Percentiles rank a stretch among this genome's conserved stretches.
phyloP scores from a whole-genome alignment of 2,797 vertebrate genomes.

The Melanogrammus aeglefinus region DNA sequence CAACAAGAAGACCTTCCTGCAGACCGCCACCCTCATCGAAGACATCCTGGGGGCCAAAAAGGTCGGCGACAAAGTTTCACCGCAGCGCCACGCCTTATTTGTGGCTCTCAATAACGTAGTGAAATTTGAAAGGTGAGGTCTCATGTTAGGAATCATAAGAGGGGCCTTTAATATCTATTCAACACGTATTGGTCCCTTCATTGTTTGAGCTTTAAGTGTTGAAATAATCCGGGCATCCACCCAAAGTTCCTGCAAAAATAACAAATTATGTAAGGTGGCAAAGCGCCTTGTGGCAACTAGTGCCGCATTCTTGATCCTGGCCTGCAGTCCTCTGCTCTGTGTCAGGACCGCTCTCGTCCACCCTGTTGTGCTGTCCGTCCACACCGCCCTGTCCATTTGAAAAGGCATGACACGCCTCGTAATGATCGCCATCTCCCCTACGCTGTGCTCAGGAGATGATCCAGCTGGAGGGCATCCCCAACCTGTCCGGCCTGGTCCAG shows the following conservation, averaged over 20 bases:
- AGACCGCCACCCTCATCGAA: constrained; percentile 96
- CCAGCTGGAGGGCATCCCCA: constrained; percentile 94
- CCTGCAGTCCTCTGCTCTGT: too few species aligned
- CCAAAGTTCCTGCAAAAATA: not conserved
- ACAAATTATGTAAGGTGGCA: not conserved
- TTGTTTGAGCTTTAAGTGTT: not conserved
- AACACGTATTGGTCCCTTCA: not conserved
- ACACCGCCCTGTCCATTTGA: too few species aligned
- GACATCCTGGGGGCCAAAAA: constrained; percentile 97
- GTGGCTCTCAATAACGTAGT: not conserved
- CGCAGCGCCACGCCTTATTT: not conserved
- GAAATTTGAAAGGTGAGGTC: not conserved
- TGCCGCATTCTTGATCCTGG: too few species aligned
- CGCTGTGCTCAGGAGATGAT: constrained; percentile 86
- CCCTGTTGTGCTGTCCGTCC: too few species aligned
- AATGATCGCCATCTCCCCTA: not conserved
- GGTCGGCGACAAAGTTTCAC: constrained; percentile 66
- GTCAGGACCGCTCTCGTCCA: too few species aligned
- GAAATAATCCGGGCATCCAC: not conserved
- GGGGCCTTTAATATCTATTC: not conserved
- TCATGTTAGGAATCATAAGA: not conserved
- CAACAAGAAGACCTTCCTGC: constrained; percentile 97
- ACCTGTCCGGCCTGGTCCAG: constrained; percentile 88
- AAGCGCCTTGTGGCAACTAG: too few species aligned
- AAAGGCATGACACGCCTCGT: not conserved